Evolutionary conservation across 2,797 vertebrate genomes (phyloP).

Genomic region (Trachops cirrhosus): DNA sequence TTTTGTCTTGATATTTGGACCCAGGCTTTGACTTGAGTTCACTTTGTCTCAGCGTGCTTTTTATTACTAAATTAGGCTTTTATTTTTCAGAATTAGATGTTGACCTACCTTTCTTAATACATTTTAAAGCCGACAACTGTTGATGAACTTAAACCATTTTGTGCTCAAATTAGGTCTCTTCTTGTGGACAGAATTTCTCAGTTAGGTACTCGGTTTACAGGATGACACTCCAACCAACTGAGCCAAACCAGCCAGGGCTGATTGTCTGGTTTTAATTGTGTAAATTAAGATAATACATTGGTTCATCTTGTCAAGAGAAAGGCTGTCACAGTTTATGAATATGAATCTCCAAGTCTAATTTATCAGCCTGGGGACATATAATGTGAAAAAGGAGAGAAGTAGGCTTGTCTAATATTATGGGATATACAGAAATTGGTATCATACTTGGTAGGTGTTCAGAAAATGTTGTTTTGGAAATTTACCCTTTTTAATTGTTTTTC

Average conservation of each 20-base stretch:
- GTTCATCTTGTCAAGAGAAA: not conserved
- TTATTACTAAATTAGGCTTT: not conserved
- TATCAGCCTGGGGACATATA: not conserved
- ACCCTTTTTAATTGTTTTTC: not conserved
- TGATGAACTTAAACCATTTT: not conserved
- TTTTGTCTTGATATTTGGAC: not conserved
- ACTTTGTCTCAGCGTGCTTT: not conserved
- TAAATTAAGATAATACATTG: not conserved
- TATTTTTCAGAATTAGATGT: not conserved
- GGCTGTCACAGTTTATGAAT: not conserved
- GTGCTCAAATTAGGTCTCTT: not conserved
- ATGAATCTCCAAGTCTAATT: not conserved
- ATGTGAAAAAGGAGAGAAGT: not conserved
- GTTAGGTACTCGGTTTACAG: not conserved
- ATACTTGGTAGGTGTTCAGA: not conserved
- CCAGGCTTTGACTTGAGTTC: not conserved
- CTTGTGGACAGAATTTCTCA: not conserved
- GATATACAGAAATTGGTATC: not conserved
- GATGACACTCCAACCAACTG: not conserved
- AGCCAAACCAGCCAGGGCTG: not conserved
- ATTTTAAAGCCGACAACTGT: not conserved
- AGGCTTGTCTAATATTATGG: not conserved
- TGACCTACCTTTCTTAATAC: not conserved
- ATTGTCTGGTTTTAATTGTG: not conserved
- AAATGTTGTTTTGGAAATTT: not conserved